Base-by-base conservation (phyloP, 2,888 invertebrate species). In the Hydrotaea diabolus region DNA sequence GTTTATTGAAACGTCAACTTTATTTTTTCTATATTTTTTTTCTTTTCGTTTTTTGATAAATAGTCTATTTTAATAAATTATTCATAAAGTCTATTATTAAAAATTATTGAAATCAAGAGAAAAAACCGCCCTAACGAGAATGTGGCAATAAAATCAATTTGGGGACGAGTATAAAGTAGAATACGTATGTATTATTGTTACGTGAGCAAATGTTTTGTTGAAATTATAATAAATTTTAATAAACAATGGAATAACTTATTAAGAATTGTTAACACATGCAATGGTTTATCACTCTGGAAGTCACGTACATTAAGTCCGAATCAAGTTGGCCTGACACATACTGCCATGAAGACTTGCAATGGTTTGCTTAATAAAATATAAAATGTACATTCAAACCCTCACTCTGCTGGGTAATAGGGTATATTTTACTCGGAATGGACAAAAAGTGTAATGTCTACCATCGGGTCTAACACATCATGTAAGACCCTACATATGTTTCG, bases 1-100 rank as follows among this genome's bases (percentile, higher is more conserved):
- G 55, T 73, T 43, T 57, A 77, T 57, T 55, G 43, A 69, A 36
- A 19, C 71, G 57, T 71, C 39, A 59, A 74, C 55, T 7, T 46
- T 36, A 0, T 13, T 39, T 73, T 72, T 49, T 53, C 74, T 57
- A 15, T 36, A 3, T 36, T 36, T 36, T 36, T 36, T 36, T 8
- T 31, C 62, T 64, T n/a, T 31, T 31, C 31, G 31, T 31, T 31
- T 31, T 59, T 69, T 69, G 43, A 46, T 69, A 69, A 69, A 69
- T 69, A 69, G 69, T 69, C 69, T 69, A 46, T 46, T n/a, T n/a
- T 46, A 31, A 62, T 62, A 69, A 69, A 69, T 69, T 69, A 69
- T 69, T 69, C 69, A 69, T 69, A 69, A 69, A 19, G 21, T 17
- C 46, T 69, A 69, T 69, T 3, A 17, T 69, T 69, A 15, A 69